Evolutionary conservation across 1,140 invertebrate genomes (phyloP).

Genomic region (Theocolax elegans): DNA sequence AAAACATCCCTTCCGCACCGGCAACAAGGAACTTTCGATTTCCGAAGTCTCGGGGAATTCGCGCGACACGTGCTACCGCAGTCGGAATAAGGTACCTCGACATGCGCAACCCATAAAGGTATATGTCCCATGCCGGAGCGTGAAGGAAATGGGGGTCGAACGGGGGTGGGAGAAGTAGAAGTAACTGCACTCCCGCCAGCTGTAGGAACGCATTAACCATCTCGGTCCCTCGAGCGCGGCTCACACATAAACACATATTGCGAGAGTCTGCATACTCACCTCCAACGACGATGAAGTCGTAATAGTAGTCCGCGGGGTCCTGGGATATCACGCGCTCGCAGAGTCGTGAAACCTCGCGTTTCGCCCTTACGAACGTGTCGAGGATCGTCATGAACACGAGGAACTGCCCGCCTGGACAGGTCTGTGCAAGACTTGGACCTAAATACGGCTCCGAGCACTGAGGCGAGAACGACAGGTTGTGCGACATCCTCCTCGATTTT

Average conservation of each 20-base stretch:
- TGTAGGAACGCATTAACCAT: conserved; percentile 9
- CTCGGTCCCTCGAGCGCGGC: not conserved
- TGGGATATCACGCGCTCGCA: conserved; percentile 64
- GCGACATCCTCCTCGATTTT: no score
- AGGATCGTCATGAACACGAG: conserved; percentile 70
- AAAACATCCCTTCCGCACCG: no score
- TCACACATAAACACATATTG: no score
- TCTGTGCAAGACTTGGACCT: conserved; percentile 66
- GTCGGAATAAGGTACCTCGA: no score
- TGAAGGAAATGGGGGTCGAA: no score
- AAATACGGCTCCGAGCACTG: conserved; percentile 54
- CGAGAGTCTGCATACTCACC: conserved; percentile 65
- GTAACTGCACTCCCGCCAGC: not conserved
- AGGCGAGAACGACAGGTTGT: conserved; percentile 45
- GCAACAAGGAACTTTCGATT: no score
- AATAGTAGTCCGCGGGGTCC: conserved; percentile 60
- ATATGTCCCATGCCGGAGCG: no score
- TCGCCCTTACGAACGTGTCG: conserved; percentile 66
- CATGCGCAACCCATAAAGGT: no score
- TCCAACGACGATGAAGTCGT: conserved; percentile 72
- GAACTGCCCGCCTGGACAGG: conserved; percentile 67
- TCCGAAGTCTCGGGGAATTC: no score
- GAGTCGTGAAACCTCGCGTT: conserved; percentile 65
- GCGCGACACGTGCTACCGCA: no score
- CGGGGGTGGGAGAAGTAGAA: no score